phyloP scores from a whole-genome alignment of 2,888 invertebrate species.

The Hyposoter dolosus region DNA sequence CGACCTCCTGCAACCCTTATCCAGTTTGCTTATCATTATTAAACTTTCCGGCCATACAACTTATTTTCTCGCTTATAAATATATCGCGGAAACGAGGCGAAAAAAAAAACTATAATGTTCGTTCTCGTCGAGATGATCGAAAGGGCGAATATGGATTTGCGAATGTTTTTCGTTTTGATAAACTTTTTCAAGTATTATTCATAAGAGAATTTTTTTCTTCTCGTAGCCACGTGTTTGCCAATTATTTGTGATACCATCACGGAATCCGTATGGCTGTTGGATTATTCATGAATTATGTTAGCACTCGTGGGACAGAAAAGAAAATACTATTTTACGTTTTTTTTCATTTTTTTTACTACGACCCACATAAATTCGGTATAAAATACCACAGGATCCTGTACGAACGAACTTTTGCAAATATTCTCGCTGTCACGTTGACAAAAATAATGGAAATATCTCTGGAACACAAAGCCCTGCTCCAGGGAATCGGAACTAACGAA shows the following conservation, averaged over 20 bases:
- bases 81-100: background rate
- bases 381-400: constrained; percentile 33
- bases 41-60: background rate
- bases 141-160: background rate
- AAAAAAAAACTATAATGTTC: background rate
- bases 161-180: background rate
- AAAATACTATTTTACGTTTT: background rate
- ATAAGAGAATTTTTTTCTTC: background rate
- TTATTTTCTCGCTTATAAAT: background rate
- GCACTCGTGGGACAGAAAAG: constrained; percentile 14
- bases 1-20: constrained; percentile 29
- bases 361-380: constrained; percentile 53
- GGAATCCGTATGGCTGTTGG: constrained; percentile 36
- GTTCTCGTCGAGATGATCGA: background rate
- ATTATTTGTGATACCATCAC: constrained; percentile 47
- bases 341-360: constrained; percentile 1
- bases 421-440: constrained; percentile 26
- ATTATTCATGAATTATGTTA: constrained; percentile 56
- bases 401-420: constrained; percentile 22
- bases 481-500: constrained; percentile 56
- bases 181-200: constrained; percentile 3
- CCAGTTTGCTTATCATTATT: constrained; percentile 24
- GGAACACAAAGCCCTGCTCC: constrained; percentile 7
- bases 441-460: constrained; percentile 55
- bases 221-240: constrained; percentile 34